Evolutionary conservation across 2,888 invertebrate species (phyloP).

Genomic region (Pimpla rufipes): DNA sequence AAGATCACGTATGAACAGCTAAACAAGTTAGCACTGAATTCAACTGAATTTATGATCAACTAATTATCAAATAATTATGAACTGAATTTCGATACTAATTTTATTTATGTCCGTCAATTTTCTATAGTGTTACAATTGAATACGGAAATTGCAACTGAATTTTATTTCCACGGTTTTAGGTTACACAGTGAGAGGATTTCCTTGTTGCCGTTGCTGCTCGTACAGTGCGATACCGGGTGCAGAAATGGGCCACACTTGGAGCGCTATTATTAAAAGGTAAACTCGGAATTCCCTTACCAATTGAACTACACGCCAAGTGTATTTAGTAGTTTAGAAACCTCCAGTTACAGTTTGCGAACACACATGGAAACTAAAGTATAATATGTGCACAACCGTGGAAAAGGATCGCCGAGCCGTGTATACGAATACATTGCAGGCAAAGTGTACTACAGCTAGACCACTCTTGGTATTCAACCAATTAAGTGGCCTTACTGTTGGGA

Average conservation of each 20-base stretch:
- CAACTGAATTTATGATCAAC: too few relatives aligned
- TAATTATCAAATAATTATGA: too few relatives aligned
- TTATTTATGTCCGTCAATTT: too few relatives aligned
- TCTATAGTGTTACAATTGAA: too few relatives aligned
- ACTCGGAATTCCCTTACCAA: neutral
- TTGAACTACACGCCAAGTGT: neutral
- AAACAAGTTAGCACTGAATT: too few relatives aligned
- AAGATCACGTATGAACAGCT: too few relatives aligned
- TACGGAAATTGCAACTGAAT: too few relatives aligned
- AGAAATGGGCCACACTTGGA: neutral
- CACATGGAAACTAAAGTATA: neutral
- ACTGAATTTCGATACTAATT: too few relatives aligned
- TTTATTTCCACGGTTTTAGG: too few relatives aligned
- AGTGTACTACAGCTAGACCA: neutral
- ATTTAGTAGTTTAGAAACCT: neutral
- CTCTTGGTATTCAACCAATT: slow-evolving; percentile 29
- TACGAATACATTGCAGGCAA: neutral
- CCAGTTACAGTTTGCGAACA: neutral
- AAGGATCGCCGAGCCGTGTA: neutral
- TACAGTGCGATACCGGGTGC: neutral
- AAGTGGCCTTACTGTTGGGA: slow-evolving; percentile 25
- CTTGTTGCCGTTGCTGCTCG: neutral
- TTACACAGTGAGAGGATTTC: too few relatives aligned
- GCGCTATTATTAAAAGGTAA: neutral
- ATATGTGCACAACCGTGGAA: neutral